A percentile compares a stretch with the other conserved stretches of the same genome.
Conservation (phyloP, 2,113 vertebrate species). For the Myanophis thanlyinensis region DNA sequence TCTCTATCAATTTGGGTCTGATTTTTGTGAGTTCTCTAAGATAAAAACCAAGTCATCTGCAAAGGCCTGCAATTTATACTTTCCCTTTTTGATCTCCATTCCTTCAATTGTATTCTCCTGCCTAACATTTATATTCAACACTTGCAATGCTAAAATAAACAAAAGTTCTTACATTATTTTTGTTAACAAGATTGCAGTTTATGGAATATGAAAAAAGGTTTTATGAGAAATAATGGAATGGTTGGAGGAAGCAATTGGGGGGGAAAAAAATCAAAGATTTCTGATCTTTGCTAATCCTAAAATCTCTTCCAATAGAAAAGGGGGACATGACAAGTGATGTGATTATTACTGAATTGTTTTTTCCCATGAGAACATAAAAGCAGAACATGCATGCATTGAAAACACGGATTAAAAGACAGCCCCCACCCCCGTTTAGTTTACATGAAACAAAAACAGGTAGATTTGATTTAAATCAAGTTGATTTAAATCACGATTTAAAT, state of each 20-base stretch:
- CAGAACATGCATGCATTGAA: neutral
- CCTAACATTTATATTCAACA: no score
- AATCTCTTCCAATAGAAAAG: neutral
- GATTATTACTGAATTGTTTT: neutral
- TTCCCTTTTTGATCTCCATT: no score
- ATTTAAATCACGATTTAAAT: no score
- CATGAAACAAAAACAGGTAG: neutral
- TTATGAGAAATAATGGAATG: neutral
- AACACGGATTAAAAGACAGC: neutral
- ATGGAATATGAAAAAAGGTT: neutral
- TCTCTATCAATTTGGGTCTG: no score
- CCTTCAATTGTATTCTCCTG: no score
- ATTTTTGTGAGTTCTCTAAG: no score
- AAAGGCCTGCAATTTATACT: no score
- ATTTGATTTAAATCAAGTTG: no score
- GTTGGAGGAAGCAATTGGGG: neutral
- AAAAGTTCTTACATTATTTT: neutral
- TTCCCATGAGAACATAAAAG: neutral
- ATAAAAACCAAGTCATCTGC: no score
- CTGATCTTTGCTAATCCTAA: neutral
- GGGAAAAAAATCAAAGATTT: neutral
- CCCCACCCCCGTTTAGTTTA: neutral
- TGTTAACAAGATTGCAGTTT: neutral
- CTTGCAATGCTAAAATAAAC: no score
- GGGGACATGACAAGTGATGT: neutral